Conservation (phyloP, 2,888 invertebrate species). For the Drosophila koepferae region DNA sequence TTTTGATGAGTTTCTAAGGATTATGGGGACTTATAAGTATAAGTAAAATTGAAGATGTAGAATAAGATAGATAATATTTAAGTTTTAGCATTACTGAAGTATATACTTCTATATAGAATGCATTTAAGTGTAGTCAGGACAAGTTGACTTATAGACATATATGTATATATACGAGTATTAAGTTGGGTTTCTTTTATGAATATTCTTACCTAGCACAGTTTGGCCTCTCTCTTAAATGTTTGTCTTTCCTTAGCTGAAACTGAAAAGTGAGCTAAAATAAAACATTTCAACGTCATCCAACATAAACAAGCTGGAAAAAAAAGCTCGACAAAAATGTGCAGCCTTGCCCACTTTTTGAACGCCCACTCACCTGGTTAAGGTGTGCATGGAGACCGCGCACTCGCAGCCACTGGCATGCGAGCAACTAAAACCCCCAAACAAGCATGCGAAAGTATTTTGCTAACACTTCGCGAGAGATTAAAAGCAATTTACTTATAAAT, state of each 20-base stretch:
- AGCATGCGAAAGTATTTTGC: conserved; percentile 61
- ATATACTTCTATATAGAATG: too few relatives aligned
- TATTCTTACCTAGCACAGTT: background rate
- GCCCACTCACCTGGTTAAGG: background rate
- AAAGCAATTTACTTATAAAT: conserved; percentile 69
- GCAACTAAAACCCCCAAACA: conserved; percentile 28
- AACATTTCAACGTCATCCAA: conserved; percentile 45
- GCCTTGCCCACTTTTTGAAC: background rate
- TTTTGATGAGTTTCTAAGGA: too few relatives aligned
- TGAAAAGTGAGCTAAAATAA: conserved; percentile 35
- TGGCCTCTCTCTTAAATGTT: background rate
- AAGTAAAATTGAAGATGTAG: background rate
- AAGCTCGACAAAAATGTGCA: background rate
- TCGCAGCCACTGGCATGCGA: conserved; percentile 7
- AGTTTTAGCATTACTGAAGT: too few relatives aligned
- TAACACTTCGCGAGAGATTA: conserved; percentile 64
- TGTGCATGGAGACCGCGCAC: background rate
- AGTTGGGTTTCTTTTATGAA: background rate
- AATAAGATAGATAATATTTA: background rate
- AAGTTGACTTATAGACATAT: background rate
- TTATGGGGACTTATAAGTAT: background rate
- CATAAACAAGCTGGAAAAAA: conserved; percentile 32
- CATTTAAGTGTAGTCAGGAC: background rate
- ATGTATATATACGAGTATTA: background rate
- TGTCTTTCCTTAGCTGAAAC: conserved; percentile 26